Base-by-base conservation (phyloP, 2,888 invertebrate species). In the Hydropsyche betteni region DNA sequence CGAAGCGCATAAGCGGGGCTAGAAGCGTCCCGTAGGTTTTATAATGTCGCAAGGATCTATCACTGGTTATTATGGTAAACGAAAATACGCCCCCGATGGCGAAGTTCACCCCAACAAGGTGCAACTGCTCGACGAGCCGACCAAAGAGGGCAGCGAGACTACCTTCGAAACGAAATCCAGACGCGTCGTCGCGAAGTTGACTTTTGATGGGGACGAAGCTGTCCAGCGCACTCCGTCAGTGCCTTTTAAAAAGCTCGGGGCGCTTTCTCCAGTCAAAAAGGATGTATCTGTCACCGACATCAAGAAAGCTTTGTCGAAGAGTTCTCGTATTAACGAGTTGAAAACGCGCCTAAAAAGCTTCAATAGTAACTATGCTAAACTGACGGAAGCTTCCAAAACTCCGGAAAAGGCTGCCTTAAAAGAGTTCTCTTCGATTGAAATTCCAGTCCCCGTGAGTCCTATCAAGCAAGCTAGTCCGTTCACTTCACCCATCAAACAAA, bases 361-460 rank as follows among this genome's bases (percentile, higher is more conserved):
- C 58, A 91, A 91, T 74, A 90, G 91, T 79, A 87, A 87, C 36
- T 89, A 92, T 79, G 88, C 90, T 75, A 90, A 90, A 81, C 84
- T 93, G 2, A 82, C 82, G 75, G 82, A 83, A 68, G 84, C 82
- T 76, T 83, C 82, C 50, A 82, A 81, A 79, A 80, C 83, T 2
- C 83, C 84, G 12, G 86, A 85, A 24, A 86, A 88, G 81, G 80
- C 87, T 80, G 88, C 90, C 85, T 85, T 92, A 61, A 89, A 91
- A 82, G 88, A 90, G 82, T 94, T 94, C 81, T 90, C 91, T 80
- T 90, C 90, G 55, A 91, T 95, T 82, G 90, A 94, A 85, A 85
- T 95, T 83, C 93, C 94, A 87, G 89, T 94, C 82, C 89, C 91
- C 76, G 85, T 89, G 83, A 93, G 93, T 84, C 93, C 93, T 72